Conservation (phyloP, 2,797 vertebrate genomes). For the Odontamblyopus rebecca region DNA sequence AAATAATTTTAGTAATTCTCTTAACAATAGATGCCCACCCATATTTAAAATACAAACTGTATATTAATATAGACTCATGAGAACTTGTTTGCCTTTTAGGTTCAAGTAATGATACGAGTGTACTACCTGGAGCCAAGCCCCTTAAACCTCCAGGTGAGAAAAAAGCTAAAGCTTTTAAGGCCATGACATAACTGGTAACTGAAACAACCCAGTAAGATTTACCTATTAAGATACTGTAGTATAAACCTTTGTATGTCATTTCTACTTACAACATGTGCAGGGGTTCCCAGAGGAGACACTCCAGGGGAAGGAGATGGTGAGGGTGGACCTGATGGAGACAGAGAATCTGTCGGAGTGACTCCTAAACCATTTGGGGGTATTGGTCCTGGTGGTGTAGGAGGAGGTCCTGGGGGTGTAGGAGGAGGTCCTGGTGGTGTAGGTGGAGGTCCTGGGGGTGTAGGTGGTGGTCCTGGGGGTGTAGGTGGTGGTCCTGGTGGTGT, state of each 20-base stretch:
- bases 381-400: conserved; percentile 35
- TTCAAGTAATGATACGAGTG: conserved; percentile 36
- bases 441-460: conserved; percentile 16
- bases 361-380: conserved; percentile 15
- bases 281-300: conserved; percentile 74
- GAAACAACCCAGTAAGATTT: not conserved
- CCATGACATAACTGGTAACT: not conserved
- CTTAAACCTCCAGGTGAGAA: conserved; percentile 69
- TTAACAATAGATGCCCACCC: not conserved
- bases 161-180: not conserved
- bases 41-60: not conserved
- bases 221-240: not conserved
- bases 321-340: conserved; percentile 59
- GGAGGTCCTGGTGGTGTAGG: conserved; percentile 25
- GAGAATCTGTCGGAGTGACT: conserved; percentile 37
- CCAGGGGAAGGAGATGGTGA: conserved; percentile 74
- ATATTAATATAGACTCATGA: not conserved
- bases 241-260: not conserved
- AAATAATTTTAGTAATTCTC: not conserved
- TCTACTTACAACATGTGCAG: conserved; percentile 28
- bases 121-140: conserved; percentile 64
- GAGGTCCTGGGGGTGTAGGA: conserved; percentile 21
- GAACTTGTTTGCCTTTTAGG: conserved; percentile 35
- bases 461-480: conserved; percentile 24
- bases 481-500: conserved; percentile 28